Evolutionary conservation across 2,113 vertebrate genomes (phyloP), one percentile per base, ranked within the genome.

Genomic region (Phoenicopterus ruber): DNA sequence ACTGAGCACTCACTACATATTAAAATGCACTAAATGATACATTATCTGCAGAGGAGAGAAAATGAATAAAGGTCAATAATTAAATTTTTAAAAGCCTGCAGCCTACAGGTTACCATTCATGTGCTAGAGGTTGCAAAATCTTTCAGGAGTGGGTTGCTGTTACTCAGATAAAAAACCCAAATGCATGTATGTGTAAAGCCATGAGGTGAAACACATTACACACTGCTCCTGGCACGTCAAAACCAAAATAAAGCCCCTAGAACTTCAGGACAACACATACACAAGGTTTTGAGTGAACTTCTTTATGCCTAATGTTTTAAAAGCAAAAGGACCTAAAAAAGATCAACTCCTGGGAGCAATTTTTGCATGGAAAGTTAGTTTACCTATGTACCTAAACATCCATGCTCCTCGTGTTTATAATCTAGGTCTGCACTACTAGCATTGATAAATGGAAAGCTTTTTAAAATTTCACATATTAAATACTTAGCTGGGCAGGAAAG

Each of bases 1-100:
- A 69, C 88, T 16, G 69, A 90, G 88, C 55, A 54, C 38, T 92
- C 72, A 8, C 78, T 94, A 76, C 69, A 49, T 93, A 95, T 97
- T 96, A 93, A 97, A 96, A 95, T 91, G 81, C 74, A 91, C 40
- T 78, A 90, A 96, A 90, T 10, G 38, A 73, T 83, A 38, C 34
- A 73, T 72, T 94, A 95, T 66, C 86, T 96, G 85, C 79, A 96
- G 65, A 82, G 58, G 59, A 90, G 25, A 81, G 63, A 49, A 93
- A 77, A 73, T 0, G 6, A 80, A 90, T 82, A 80, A 85, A 94
- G 89, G 86, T 90, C 78, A 71, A 59, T 77, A 89, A 93, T 70
- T 61, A 87, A 28, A 55, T 32, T 77, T 89, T 70, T 55, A 40
- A 71, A 82, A 84, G 73, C 52, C 67, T 46, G 11, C 38, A 69